Base-by-base conservation (phyloP, 2,113 vertebrate species). In the Lepidothrix coronata region DNA sequence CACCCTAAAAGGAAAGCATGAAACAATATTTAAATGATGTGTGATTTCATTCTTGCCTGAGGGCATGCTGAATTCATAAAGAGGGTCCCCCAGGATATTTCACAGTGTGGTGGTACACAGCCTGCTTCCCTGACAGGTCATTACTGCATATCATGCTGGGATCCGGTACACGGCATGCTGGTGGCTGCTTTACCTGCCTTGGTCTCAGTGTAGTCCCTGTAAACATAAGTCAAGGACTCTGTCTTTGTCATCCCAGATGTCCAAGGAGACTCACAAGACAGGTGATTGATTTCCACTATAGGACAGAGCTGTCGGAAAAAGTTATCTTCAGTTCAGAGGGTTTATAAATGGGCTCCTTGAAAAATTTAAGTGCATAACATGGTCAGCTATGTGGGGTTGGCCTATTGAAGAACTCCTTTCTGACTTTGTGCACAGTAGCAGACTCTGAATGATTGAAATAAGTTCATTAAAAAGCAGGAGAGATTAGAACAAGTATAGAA, bases 121-220 rank as follows among this genome's bases (percentile, higher is more conserved):
- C 91, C 97, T 97, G 94, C 97, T 94, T 98, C 97, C 96, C 97
- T 98, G 98, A 97, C 98, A 98, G 98, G 98, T 99, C 98, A 98
- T 99, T 99, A 98, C 97, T 97, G 97, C 90, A 52, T 93, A 93
- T 98, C 98, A 97, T 85, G 97, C 98, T 97, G 98, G 95, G 98
- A 97, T 96, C 87, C 5, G 3, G 79, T 35, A 52, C 90, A 85
- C 21, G 17, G 81, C 85, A 49, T 2, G 15, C 52, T 76, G 93
- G 89, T 70, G 74, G 51, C 76, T 92, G 65, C 93, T 95, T 43
- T 83, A 52, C 75, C 79, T 77, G 87, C 88, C 76, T 93, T 55
- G 11, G 14, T 79, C 77, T 82, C 57, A 54, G 25, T 28, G 67
- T 5, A 78, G 39, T 25, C 57, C 91, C 91, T 89, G 58, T 90